Evolutionary conservation across 2,113 vertebrate genomes (phyloP), one percentile per base, ranked within the genome.

Genomic region (Varanus komodoensis): DNA sequence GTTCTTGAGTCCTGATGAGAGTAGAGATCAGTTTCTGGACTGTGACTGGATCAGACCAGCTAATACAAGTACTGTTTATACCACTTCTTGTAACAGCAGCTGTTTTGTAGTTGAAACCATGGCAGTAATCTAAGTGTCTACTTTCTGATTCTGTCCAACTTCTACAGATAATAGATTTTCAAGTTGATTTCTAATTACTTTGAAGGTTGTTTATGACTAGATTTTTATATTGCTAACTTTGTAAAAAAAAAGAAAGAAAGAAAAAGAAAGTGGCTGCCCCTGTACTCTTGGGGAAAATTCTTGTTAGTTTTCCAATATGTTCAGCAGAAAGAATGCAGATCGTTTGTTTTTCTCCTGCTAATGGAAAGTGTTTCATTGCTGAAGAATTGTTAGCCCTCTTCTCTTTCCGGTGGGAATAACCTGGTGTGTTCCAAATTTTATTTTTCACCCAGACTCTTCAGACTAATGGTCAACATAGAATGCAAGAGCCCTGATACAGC

Each of bases 191-290:
- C 94, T 96, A 97, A 95, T 91, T 96, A 97, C 96, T 97, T 96
- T 95, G 95, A 97, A 97, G 95, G 96, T 91, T 96, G 94, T 97
- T 97, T 97, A 98, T 95, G 96, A 94, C 96, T 96, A 97, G 96
- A 97, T 95, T 97, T 97, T 96, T 96, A 96, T 96, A 97, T 97
- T 97, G 95, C 97, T 97, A 97, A 94, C 94, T 96, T 96, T 97
- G 95, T 96, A 92, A 96, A 98, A 97, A 94, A 78, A 89, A 93
- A 91, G 52, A 90, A 83, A 95, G 79, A 95, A 95, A 96, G 87
- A 94, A 96, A 96, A 96, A 97, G 61, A 96, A 97, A 96, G 95
- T 88, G 94, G 92, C 95, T 96, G 92, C 94, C 93, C 94, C 94
- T 96, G 89, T 95, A 78, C 95, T 96, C 92, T 90, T 92, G 93